Conservation (phyloP, 2,888 invertebrate species). For the Barypeithes pellucidus region DNA sequence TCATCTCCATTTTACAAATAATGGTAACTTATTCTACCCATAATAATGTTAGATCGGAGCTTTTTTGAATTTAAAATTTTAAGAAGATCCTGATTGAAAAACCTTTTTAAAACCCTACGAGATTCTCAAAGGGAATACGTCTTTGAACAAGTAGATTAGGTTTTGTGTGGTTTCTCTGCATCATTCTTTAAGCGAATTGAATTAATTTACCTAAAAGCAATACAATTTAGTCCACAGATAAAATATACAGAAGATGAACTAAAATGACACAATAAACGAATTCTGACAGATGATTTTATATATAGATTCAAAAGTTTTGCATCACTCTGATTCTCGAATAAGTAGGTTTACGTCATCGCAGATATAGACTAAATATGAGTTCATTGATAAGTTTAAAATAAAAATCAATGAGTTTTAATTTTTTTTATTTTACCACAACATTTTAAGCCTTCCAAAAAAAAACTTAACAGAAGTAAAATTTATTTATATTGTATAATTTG, state of each 20-base stretch:
- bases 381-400: no score
- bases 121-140: constrained; percentile 39
- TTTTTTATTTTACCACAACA: no score
- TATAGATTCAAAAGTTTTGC: no score
- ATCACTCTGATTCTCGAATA: no score
- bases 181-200: constrained; percentile 3
- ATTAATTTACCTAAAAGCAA: neutral
- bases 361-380: no score
- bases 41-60: neutral
- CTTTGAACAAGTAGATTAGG: constrained; percentile 38
- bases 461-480: no score
- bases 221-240: neutral
- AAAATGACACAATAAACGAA: neutral
- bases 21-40: neutral
- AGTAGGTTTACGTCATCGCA: no score
- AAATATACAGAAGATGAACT: neutral
- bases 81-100: constrained; percentile 29
- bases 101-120: constrained; percentile 31
- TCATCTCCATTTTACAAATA: neutral
- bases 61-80: constrained; percentile 32
- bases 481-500: no score
- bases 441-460: no score
- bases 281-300: no score
- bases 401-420: no score
- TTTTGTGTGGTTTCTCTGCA: constrained; percentile 9